Evolutionary conservation across 1,140 invertebrate genomes (phyloP), one percentile per base, ranked within the genome.

Genomic region (Arctopsyche grandis): DNA sequence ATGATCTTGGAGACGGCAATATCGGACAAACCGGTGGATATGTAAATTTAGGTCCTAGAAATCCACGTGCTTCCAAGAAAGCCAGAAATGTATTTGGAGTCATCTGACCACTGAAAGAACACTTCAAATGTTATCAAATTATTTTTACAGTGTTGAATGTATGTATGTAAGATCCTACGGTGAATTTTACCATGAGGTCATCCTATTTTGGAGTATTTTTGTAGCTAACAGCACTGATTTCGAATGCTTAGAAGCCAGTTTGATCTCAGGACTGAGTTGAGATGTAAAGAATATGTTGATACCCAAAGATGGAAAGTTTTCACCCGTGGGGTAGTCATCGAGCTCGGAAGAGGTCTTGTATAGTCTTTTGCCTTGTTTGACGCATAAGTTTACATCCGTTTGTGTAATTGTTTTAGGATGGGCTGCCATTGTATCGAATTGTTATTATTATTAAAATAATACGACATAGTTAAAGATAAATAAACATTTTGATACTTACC

Each of bases 131-230:
- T 46, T 26, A 66, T 5, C 9, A 12, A 26, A 46, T 16, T 5
- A 9, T 71, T 46, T 58, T 66, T 1, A 24, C 21, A 24, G 21
- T 66, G 21, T 66, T 66, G 9, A 4, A 12, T 66, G 12, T 66
- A 12, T n/a, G 16, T 52, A 14, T 12, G 3, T 52, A 5, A 14
- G n/a, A n/a, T n/a, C n/a, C n/a, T n/a, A 1, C 16, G 10, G 3
- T 16, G 46, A 38, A 46, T 26, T 1, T 21, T 80, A 80, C 79
- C 79, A 80, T 29, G 58, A 46, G 4, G 69, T 58, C n/a, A 80
- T 80, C 77, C 80, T 82, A 26, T 82, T 82, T 43, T 80, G 79
- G 44, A 82, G 48, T 73, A 82, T 78, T 44, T 78, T 82, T 7
- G 81, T 56, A 16, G 58, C 73, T 1, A 80, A 22, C n/a, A 82